Conservation (phyloP, 1,140 invertebrate species). For the Sarcophaga bullata region DNA sequence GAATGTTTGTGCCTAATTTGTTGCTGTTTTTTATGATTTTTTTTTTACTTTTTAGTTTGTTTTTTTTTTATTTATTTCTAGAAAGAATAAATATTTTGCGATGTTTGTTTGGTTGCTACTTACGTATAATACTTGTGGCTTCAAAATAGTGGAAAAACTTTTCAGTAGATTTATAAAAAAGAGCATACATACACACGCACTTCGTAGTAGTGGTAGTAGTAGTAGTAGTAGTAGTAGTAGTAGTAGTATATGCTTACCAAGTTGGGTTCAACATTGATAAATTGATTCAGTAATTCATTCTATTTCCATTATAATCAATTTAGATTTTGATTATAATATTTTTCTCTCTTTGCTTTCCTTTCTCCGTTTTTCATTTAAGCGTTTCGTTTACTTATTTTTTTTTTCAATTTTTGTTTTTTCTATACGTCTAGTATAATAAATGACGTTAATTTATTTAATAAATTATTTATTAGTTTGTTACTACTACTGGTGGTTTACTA, state of each 20-base stretch:
- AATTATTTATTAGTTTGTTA: neutral
- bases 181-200: neutral
- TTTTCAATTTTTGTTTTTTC: neutral
- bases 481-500: no score
- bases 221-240: no score
- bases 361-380: no score
- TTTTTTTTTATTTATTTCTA: neutral
- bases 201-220: no score
- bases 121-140: no score
- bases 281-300: constrained; percentile 7
- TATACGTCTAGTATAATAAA: no score
- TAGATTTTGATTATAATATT: constrained; percentile 20
- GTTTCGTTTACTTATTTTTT: neutral
- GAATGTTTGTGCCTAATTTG: constrained; percentile 11
- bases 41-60: neutral
- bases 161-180: no score
- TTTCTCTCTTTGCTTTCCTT: no score
- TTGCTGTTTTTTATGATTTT: no score
- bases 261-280: neutral
- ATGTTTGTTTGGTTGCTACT: neutral
- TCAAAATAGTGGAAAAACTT: no score
- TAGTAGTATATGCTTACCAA: no score
- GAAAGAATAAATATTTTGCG: neutral
- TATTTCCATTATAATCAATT: constrained; percentile 23
- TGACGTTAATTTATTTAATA: neutral